phyloP scores from a whole-genome alignment of 2,888 invertebrate species.

The Phania funesta region DNA sequence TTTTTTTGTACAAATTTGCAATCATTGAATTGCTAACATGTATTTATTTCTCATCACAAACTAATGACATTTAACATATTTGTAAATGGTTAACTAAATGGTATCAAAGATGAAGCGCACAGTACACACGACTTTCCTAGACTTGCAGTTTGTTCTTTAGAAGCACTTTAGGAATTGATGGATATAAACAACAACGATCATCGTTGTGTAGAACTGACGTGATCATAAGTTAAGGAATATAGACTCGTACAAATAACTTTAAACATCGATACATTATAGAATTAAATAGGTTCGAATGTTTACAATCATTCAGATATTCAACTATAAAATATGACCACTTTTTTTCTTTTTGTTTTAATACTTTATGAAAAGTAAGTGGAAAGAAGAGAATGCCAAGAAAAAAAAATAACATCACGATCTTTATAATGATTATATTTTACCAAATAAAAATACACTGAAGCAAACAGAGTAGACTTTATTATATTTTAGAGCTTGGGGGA shows the following conservation, averaged over 20 bases:
- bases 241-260: constrained; percentile 6
- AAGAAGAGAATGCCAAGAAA: neutral
- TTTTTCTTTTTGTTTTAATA: neutral
- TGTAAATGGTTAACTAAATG: constrained; percentile 63
- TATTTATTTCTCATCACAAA: constrained; percentile 63
- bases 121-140: neutral
- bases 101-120: constrained; percentile 55
- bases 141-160: neutral
- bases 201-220: constrained; percentile 8
- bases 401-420: constrained; percentile 42
- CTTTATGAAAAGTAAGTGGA: neutral
- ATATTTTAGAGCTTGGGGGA: neutral
- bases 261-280: constrained; percentile 54
- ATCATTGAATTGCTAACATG: constrained; percentile 62
- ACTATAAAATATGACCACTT: constrained; percentile 62
- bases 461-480: neutral
- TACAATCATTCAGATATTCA: constrained; percentile 50
- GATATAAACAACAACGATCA: constrained; percentile 34
- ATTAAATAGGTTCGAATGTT: constrained; percentile 51
- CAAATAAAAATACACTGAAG: neutral
- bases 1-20: constrained; percentile 53
- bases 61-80: constrained; percentile 65
- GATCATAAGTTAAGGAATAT: constrained; percentile 12
- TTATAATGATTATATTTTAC: constrained; percentile 53
- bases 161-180: constrained; percentile 22